Conservation (phyloP, 2,888 invertebrate species). For the Cheilosia urbana region DNA sequence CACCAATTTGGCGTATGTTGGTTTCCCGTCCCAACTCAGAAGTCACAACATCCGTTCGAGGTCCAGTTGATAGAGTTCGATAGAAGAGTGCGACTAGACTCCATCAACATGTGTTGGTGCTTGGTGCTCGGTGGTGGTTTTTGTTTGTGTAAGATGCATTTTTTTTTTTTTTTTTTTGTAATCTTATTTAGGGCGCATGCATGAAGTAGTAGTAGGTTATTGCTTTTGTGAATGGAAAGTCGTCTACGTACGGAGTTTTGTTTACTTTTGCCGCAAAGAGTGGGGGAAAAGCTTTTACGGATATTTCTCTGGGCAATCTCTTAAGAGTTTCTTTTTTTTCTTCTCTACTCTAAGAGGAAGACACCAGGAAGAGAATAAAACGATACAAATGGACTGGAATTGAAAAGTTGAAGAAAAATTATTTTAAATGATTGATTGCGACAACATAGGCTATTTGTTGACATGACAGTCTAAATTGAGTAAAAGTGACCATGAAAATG, state of each 20-base stretch:
- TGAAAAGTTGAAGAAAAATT: conserved; percentile 16
- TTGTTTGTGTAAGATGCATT: not conserved
- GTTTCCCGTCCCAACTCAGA: too few species aligned
- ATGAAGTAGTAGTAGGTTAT: conserved; percentile 69
- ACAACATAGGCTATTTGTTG: conserved; percentile 69
- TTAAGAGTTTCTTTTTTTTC: not conserved
- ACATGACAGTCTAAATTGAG: conserved; percentile 70
- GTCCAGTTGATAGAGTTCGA: conserved; percentile 13
- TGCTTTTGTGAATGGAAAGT: conserved; percentile 69
- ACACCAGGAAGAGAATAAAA: not conserved
- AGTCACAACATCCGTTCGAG: not conserved
- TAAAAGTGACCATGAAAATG: conserved; percentile 62
- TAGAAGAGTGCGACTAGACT: conserved; percentile 46
- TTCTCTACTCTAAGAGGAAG: not conserved
- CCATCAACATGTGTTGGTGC: not conserved
- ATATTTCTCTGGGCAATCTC: not conserved
- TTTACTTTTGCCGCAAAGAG: conserved; percentile 48
- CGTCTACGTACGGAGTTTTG: conserved; percentile 40
- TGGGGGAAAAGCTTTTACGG: not conserved
- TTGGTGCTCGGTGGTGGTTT: conserved; percentile 57
- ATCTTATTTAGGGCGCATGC: conserved; percentile 47
- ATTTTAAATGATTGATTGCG: conserved; percentile 69
- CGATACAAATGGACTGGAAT: conserved; percentile 1
- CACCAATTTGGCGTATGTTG: not conserved
- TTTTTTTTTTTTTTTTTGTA: conserved; percentile 1